Percentiles rank a stretch among this genome's conserved stretches.
Evolutionary conservation across 2,888 invertebrate genomes (phyloP).

Genomic region (Perdita meconis): DNA sequence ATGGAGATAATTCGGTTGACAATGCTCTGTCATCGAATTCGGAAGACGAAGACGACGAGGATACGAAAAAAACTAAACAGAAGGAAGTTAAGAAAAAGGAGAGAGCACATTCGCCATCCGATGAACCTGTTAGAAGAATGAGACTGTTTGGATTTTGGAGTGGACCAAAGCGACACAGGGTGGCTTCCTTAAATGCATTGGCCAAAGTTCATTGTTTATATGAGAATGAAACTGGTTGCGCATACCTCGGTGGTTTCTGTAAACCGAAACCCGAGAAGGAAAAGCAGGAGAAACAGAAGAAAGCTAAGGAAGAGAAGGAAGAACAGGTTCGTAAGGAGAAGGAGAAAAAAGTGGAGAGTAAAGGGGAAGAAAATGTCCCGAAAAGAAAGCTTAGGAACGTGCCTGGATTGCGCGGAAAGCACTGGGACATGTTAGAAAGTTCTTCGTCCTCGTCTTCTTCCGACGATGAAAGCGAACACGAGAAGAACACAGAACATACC

Average conservation of each 20-base stretch:
- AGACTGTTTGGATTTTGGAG: constrained; percentile 89
- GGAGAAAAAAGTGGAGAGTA: constrained; percentile 70
- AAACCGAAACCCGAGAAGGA: constrained; percentile 85
- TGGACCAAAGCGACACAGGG: constrained; percentile 92
- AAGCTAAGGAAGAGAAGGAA: constrained; percentile 68
- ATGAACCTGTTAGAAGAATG: constrained; percentile 84
- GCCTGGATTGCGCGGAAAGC: constrained; percentile 91
- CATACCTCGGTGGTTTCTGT: constrained; percentile 86
- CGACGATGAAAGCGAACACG: constrained; percentile 76
- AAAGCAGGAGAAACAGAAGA: constrained; percentile 64
- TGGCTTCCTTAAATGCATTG: constrained; percentile 94
- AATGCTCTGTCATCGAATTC: constrained; percentile 52
- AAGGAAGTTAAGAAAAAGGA: constrained; percentile 69
- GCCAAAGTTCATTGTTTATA: constrained; percentile 96
- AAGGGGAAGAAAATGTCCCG: constrained; percentile 72
- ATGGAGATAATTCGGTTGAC: constrained; percentile 54
- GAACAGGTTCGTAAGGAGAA: constrained; percentile 68
- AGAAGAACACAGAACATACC: constrained; percentile 76
- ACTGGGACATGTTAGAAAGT: constrained; percentile 92
- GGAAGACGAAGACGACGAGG: constrained; percentile 62
- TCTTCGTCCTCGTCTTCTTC: constrained; percentile 85
- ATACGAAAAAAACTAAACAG: constrained; percentile 46
- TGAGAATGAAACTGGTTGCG: constrained; percentile 93
- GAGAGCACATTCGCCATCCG: constrained; percentile 75
- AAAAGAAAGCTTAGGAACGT: constrained; percentile 89